A percentile compares a stretch with the other conserved stretches of the same genome.
Conservation (phyloP, 2,888 invertebrate genomes). For the Miltochrista miniata region DNA sequence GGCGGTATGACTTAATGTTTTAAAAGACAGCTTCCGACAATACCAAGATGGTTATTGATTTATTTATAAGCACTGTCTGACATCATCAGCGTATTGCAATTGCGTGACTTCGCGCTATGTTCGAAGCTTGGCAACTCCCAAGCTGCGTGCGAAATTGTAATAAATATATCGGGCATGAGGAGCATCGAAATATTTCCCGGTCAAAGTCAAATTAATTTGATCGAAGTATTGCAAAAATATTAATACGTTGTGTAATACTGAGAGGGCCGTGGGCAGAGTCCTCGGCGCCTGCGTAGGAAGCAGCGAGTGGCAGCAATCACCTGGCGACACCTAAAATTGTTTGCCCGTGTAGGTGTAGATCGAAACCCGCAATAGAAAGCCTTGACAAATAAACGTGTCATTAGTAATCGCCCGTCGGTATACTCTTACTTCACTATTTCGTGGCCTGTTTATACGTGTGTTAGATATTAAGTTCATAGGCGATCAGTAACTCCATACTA, state of each 20-base stretch:
- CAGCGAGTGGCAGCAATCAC: conserved; percentile 47
- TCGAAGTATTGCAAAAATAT: conserved; percentile 17
- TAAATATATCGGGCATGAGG: not conserved
- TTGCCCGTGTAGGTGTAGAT: conserved; percentile 59
- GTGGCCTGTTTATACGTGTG: conserved; percentile 38
- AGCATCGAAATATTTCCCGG: not conserved
- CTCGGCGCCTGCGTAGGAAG: conserved; percentile 65
- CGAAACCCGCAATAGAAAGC: conserved; percentile 57
- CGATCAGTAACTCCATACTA: conserved; percentile 40
- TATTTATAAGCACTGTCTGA: conserved; percentile 23
- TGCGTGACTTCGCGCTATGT: conserved; percentile 20
- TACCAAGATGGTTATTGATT: conserved; percentile 15
- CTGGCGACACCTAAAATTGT: conserved; percentile 54
- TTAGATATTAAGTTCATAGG: conserved; percentile 42
- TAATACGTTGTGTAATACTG: conserved; percentile 46
- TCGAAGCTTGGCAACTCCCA: conserved; percentile 4
- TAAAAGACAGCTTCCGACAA: conserved; percentile 25
- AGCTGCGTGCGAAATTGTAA: conserved; percentile 12
- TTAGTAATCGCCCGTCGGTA: conserved; percentile 36
- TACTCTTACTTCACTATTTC: conserved; percentile 52
- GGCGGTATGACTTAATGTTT: too few species aligned
- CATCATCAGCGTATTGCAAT: conserved; percentile 27
- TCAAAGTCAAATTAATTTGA: not conserved
- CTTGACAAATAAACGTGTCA: conserved; percentile 58
- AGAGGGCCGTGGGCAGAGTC: conserved; percentile 62